These are phyloP conservation scores for Halocynthia aurantium DNA, from an alignment of 23 tunicate genomes.

Conservation along the genomic window DNA sequence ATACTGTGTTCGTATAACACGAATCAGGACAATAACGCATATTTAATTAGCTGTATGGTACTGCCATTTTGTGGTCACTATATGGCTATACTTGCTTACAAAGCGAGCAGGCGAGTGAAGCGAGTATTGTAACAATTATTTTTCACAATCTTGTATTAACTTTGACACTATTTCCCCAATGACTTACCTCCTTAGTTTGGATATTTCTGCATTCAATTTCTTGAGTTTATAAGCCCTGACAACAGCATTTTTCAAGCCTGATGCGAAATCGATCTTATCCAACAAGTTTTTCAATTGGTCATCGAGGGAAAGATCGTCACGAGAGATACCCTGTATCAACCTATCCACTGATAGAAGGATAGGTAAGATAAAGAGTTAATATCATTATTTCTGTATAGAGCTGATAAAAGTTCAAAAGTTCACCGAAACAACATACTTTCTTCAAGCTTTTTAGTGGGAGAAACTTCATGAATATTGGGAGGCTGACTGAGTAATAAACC, in stretches of 20 bases:
- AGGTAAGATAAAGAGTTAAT: neutral
- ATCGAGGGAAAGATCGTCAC: conserved; percentile 34
- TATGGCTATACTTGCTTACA: too few species aligned
- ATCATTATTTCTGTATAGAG: neutral
- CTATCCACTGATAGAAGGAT: conserved; percentile 15
- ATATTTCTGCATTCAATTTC: conserved; percentile 48
- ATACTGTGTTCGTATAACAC: too few species aligned
- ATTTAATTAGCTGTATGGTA: too few species aligned
- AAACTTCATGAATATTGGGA: conserved; percentile 6
- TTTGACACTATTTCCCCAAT: neutral
- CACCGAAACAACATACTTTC: conserved; percentile 8
- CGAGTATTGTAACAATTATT: too few species aligned
- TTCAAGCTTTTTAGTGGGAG: conserved; percentile 16
- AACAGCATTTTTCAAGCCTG: conserved; percentile 16
- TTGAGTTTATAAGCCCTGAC: conserved; percentile 45
- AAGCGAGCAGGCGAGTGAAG: too few species aligned
- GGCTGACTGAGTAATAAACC: conserved; percentile 45
- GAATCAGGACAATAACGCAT: too few species aligned
- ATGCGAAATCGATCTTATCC: conserved; percentile 51
- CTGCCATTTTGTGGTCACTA: too few species aligned
- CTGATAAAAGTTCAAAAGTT: neutral
- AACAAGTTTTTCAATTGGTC: conserved; percentile 55
- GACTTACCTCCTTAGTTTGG: conserved; percentile 46
- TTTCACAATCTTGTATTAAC: too few species aligned
- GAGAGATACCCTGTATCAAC: conserved; percentile 9